These are phyloP conservation scores for Pachliopta kotzebuea DNA, from an alignment of 2,888 invertebrate species.

Conservation along the genomic window DNA sequence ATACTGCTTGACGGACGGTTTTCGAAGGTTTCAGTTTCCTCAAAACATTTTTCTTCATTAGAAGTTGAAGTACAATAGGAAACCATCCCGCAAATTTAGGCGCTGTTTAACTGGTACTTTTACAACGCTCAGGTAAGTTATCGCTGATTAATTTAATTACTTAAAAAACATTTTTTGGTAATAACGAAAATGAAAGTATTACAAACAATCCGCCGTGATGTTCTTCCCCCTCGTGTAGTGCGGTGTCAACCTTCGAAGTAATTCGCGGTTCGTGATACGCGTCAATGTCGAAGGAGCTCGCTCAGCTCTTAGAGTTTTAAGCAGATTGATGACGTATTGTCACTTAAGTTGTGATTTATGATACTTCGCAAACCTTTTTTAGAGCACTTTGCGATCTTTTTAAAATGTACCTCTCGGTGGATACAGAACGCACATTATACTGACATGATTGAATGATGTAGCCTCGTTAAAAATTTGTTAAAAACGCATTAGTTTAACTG, in stretches of 20 bases:
- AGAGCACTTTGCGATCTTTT: slow-evolving; percentile 31
- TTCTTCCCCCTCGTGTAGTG: not conserved
- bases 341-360: slow-evolving; percentile 55
- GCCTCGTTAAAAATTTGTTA: slow-evolving; percentile 26
- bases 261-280: slow-evolving; percentile 35
- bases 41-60: too few relatives aligned
- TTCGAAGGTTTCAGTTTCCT: too few relatives aligned
- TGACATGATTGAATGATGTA: slow-evolving; percentile 15
- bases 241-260: slow-evolving; percentile 30
- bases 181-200: not conserved
- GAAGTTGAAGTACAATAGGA: too few relatives aligned
- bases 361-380: slow-evolving; percentile 38
- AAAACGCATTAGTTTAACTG: slow-evolving; percentile 21
- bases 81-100: too few relatives aligned
- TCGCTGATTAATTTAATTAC: not conserved
- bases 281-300: slow-evolving; percentile 37
- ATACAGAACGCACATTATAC: slow-evolving; percentile 14
- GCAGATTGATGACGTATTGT: slow-evolving; percentile 59
- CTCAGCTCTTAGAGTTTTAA: slow-evolving; percentile 45
- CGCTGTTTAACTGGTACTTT: too few relatives aligned
- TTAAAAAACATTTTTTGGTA: not conserved
- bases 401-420: slow-evolving; percentile 21
- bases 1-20: too few relatives aligned
- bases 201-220: not conserved
- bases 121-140: not conserved